A percentile compares a stretch with the other conserved stretches of the same genome.
These are phyloP conservation scores for Mayetiola destructor DNA, from an alignment of 2,888 invertebrate genomes.

Conservation along the genomic window DNA sequence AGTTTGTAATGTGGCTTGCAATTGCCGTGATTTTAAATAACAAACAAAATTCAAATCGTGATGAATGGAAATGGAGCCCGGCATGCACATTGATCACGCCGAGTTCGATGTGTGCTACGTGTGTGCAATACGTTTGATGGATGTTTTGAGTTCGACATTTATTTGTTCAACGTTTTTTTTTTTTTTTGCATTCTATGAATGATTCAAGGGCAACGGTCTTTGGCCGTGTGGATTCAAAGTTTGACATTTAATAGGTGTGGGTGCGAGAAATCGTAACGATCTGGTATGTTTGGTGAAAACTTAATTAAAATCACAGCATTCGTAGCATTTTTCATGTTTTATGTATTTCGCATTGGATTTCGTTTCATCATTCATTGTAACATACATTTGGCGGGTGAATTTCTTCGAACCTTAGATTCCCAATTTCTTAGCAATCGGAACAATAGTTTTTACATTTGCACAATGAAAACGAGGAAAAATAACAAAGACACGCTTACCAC, in stretches of 20 bases:
- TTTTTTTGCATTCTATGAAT: not conserved
- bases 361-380: not conserved
- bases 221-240: not conserved
- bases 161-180: constrained; percentile 6
- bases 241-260: not conserved
- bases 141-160: not conserved
- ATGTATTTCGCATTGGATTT: not conserved
- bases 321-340: not conserved
- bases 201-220: too few relatives aligned
- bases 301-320: constrained; percentile 13
- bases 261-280: not conserved
- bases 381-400: too few relatives aligned
- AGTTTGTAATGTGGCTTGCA: constrained; percentile 10
- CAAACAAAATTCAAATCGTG: not conserved
- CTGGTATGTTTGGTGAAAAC: not conserved
- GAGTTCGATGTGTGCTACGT: too few relatives aligned
- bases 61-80: not conserved
- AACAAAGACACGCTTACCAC: too few relatives aligned
- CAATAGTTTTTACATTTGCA: too few relatives aligned
- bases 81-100: not conserved
- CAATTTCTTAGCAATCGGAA: too few relatives aligned
- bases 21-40: constrained; percentile 9
- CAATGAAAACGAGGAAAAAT: too few relatives aligned
- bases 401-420: too few relatives aligned
- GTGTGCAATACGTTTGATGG: not conserved